phyloP scores from a whole-genome alignment of 2,113 vertebrate species.

The Hiodon alosoides region DNA sequence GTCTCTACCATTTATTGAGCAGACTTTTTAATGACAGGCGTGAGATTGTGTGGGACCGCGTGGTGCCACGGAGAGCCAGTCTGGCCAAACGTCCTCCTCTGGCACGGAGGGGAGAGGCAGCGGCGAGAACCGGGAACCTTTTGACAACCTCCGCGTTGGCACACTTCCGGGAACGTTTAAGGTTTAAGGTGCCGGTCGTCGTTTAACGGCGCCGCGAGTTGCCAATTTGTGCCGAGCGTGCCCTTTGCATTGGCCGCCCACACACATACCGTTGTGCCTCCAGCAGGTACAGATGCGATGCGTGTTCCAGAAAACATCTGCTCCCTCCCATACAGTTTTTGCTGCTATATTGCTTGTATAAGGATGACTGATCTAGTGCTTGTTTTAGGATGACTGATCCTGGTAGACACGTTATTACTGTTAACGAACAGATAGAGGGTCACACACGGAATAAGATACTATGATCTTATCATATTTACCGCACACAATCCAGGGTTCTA shows the following conservation, averaged over 20 bases:
- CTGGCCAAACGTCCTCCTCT: neutral
- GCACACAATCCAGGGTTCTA: conserved; percentile 13
- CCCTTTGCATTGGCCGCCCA: conserved; percentile 30
- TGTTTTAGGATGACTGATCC: conserved; percentile 28
- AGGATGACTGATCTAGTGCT: conserved; percentile 1
- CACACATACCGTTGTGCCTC: conserved; percentile 41
- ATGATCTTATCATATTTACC: conserved; percentile 23
- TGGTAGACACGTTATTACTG: conserved; percentile 30
- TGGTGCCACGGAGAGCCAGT: neutral
- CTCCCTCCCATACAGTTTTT: conserved; percentile 8
- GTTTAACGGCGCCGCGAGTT: no score
- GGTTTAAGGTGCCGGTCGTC: neutral
- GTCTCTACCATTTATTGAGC: no score
- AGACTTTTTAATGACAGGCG: conserved; percentile 24
- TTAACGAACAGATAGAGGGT: conserved; percentile 43
- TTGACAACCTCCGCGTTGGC: neutral
- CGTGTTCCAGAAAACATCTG: conserved; percentile 39
- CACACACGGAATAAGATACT: conserved; percentile 26
- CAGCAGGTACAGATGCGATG: conserved; percentile 43
- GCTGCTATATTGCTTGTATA: no score
- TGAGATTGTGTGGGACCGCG: conserved; percentile 52
- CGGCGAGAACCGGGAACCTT: neutral
- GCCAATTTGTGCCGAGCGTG: neutral
- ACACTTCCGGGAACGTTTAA: neutral
- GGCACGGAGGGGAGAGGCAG: no score